Conservation (phyloP, 1,140 invertebrate species). For the Leptopilina clavipes region DNA sequence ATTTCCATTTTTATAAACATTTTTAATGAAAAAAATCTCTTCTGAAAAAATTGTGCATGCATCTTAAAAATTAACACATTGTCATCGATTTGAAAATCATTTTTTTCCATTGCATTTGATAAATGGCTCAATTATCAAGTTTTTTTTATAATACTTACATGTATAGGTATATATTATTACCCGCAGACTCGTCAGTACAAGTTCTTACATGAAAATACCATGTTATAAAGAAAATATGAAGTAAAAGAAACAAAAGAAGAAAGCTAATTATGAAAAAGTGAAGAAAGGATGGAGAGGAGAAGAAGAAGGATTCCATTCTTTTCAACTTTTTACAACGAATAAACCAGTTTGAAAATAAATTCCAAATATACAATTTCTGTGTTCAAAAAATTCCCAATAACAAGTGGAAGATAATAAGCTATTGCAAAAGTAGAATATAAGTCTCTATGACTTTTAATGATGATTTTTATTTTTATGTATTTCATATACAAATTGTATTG, state of each 20-base stretch:
- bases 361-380: slow-evolving; percentile 13
- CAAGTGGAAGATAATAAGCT: not conserved
- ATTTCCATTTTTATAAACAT: too few species aligned
- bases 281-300: slow-evolving; percentile 10
- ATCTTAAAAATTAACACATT: too few species aligned
- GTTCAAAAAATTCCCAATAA: not conserved
- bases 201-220: slow-evolving; percentile 14
- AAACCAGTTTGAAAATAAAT: slow-evolving; percentile 32
- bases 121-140: not conserved
- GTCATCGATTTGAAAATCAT: too few species aligned
- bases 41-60: too few species aligned
- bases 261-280: slow-evolving; percentile 16
- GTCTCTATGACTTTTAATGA: too few species aligned
- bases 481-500: too few species aligned
- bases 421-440: not conserved
- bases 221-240: not conserved
- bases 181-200: not conserved
- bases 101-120: too few species aligned
- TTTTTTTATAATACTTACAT: not conserved
- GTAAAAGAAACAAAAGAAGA: not conserved
- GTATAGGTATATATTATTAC: not conserved
- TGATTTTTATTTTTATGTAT: too few species aligned
- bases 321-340: slow-evolving; percentile 1
- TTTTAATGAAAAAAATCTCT: too few species aligned
- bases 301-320: slow-evolving; percentile 6